Conservation (phyloP, 2,888 invertebrate species). For the Sylvicola fuscatus region DNA sequence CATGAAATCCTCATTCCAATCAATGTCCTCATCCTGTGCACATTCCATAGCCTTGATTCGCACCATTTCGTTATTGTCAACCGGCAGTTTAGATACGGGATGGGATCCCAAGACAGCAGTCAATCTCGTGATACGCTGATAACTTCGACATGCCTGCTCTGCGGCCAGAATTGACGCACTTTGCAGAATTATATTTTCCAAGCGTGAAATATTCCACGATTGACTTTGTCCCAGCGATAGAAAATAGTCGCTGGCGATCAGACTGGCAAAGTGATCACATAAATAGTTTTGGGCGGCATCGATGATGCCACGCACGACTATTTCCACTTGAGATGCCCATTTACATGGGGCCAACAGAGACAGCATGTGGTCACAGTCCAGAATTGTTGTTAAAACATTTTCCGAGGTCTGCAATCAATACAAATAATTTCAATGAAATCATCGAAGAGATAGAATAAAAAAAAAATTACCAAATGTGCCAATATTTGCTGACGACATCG, state of each 20-base stretch:
- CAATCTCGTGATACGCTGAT: slow-evolving; percentile 27
- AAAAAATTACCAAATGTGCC: slow-evolving; percentile 41
- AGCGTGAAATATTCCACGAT: slow-evolving; percentile 48
- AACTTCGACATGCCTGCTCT: slow-evolving; percentile 66
- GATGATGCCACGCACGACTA: slow-evolving; percentile 56
- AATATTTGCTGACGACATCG: slow-evolving; percentile 69
- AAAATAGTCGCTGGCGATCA: slow-evolving; percentile 47
- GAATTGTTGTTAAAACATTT: slow-evolving; percentile 61
- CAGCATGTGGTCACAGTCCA: slow-evolving; percentile 64
- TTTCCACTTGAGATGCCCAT: slow-evolving; percentile 54
- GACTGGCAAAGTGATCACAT: slow-evolving; percentile 53
- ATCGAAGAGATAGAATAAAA: too few species aligned
- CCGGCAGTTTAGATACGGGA: slow-evolving; percentile 20
- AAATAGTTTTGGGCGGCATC: slow-evolving; percentile 64
- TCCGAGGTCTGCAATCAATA: slow-evolving; percentile 38
- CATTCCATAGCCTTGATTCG: slow-evolving; percentile 8
- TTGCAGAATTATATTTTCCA: slow-evolving; percentile 60
- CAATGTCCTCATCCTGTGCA: slow-evolving; percentile 23
- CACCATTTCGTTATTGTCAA: slow-evolving; percentile 13
- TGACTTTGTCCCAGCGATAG: slow-evolving; percentile 44
- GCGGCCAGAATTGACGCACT: slow-evolving; percentile 62
- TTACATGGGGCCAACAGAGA: slow-evolving; percentile 56
- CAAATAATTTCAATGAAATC: slow-evolving; percentile 4
- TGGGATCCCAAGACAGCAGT: slow-evolving; percentile 24
- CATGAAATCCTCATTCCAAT: slow-evolving; percentile 32